Conservation (phyloP, 2,888 invertebrate genomes). For the Griposia aprilina region DNA sequence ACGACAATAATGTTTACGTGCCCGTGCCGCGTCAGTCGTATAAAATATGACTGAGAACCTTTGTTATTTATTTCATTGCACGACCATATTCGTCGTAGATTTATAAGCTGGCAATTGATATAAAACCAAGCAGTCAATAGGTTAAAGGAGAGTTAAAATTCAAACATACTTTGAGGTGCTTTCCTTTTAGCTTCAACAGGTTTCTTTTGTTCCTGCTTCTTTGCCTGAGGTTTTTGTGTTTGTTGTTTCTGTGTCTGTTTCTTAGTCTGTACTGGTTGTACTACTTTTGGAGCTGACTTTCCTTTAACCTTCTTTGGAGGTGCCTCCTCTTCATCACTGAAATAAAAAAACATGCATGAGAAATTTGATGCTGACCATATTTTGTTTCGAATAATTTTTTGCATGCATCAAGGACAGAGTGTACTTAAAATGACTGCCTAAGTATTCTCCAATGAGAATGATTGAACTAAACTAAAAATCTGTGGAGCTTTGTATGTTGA, state of each 20-base stretch:
- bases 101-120: too few species aligned
- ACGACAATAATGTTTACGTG: neutral
- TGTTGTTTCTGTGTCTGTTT: constrained; percentile 49
- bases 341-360: neutral
- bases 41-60: neutral
- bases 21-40: neutral
- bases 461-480: neutral
- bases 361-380: neutral
- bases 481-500: neutral
- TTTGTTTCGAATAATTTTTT: neutral
- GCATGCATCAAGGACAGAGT: neutral
- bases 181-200: constrained; percentile 69
- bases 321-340: constrained; percentile 53
- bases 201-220: constrained; percentile 44
- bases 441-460: neutral
- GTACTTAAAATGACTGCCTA: neutral
- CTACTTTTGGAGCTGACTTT: constrained; percentile 42
- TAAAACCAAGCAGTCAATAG: neutral
- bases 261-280: constrained; percentile 28
- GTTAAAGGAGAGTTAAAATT: neutral
- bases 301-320: constrained; percentile 63
- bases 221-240: constrained; percentile 46
- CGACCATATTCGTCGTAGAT: neutral
- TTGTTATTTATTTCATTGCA: neutral
- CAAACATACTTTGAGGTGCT: constrained; percentile 70